A percentile compares a stretch with the other conserved stretches of the same genome.
Conservation (phyloP, 1,140 invertebrate species). For the Drosophila orosa region DNA sequence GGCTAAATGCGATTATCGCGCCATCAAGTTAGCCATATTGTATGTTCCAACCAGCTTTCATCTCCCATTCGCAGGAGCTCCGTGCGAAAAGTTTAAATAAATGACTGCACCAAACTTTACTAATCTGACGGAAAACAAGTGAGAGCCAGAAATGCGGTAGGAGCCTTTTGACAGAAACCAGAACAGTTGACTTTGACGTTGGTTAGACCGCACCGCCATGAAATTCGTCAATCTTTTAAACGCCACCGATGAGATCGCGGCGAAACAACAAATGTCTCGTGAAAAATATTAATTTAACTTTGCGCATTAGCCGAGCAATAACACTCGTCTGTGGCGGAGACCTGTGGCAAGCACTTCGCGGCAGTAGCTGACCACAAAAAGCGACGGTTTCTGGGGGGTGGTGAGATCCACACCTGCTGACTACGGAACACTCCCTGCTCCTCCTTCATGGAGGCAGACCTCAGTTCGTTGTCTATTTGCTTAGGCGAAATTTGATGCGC, state of each 20-base stretch:
- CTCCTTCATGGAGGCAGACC: constrained; percentile 2
- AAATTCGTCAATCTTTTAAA: constrained; percentile 68
- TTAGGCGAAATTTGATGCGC: constrained; percentile 57
- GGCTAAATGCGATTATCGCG: constrained; percentile 48
- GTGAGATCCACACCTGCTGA: neutral
- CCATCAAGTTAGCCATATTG: constrained; percentile 22
- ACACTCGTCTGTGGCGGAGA: constrained; percentile 50
- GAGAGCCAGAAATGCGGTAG: constrained; percentile 12
- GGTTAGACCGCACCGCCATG: constrained; percentile 59
- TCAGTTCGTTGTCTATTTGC: constrained; percentile 60
- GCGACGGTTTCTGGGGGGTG: neutral
- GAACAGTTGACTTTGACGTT: constrained; percentile 69
- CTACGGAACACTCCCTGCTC: neutral
- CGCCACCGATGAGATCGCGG: constrained; percentile 20
- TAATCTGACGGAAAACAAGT: constrained; percentile 62
- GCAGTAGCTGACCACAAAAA: constrained; percentile 36
- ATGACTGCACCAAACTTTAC: constrained; percentile 71
- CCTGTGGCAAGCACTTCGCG: constrained; percentile 12
- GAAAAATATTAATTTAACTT: constrained; percentile 81
- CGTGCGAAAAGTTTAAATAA: constrained; percentile 68
- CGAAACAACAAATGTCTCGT: constrained; percentile 42
- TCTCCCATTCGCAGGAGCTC: neutral
- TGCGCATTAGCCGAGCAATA: constrained; percentile 70
- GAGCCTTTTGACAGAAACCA: constrained; percentile 36
- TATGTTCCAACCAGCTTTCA: neutral